Conservation (phyloP, 2,888 invertebrate genomes). For the Pandemis corylana region DNA sequence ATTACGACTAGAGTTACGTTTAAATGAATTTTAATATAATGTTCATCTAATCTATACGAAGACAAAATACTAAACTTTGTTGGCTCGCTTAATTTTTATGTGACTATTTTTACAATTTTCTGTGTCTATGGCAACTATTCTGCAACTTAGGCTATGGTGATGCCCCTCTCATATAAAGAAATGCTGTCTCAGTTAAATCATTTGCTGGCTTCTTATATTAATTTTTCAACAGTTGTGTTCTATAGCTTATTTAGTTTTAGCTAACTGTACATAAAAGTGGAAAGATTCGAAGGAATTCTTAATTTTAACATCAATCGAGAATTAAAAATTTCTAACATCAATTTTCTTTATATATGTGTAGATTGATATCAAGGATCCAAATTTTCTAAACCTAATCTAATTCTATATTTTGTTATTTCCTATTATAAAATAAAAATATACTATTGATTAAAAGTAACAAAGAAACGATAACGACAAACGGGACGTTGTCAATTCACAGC, state of each 20-base stretch:
- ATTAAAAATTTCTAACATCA: conserved; percentile 7
- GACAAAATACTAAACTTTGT: neutral
- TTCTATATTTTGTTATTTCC: neutral
- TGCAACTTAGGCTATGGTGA: neutral
- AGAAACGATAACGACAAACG: neutral
- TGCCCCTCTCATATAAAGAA: neutral
- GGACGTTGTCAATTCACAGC: neutral
- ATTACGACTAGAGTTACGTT: conserved; percentile 35
- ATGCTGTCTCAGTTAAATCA: neutral
- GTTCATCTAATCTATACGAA: neutral
- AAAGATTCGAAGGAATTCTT: neutral
- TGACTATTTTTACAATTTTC: neutral
- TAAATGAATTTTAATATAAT: conserved; percentile 2
- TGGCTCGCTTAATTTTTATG: neutral
- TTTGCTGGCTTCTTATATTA: neutral
- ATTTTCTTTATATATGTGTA: neutral
- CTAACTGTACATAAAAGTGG: neutral
- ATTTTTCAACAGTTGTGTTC: neutral
- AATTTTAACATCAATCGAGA: conserved; percentile 4
- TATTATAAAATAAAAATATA: neutral
- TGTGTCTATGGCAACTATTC: neutral
- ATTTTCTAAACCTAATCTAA: neutral
- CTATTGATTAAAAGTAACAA: neutral
- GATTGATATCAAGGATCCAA: neutral
- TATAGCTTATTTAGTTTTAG: no score